Base-by-base conservation (phyloP, 1,140 invertebrate species). In the Lordiphosa stackelbergi region DNA sequence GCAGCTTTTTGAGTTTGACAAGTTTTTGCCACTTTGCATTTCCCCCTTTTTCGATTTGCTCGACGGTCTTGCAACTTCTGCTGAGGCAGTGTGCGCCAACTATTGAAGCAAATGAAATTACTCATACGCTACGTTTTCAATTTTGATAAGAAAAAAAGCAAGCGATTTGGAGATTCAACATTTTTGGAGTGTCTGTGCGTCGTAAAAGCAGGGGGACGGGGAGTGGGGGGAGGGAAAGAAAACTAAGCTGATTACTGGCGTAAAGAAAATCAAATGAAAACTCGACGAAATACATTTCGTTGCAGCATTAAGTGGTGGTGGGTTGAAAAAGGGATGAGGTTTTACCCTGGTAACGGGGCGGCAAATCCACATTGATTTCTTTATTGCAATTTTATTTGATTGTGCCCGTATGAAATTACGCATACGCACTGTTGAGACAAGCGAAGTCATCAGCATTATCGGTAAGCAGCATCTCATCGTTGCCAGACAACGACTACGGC, bases 331-430 rank as follows among this genome's bases (percentile, higher is more conserved):
- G 36, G 16, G 31, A 42, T 19, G 28, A 53, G 52, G 43, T 51
- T 31, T 54, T 22, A 36, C 45, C 16, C 51, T 51, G 40, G 46
- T 64, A 49, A 51, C 46, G 40, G 8, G 16, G 46, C 24, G 36
- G 52, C 47, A 57, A 75, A 81, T 83, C 57, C 77, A 63, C 77
- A 81, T 81, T 81, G 77, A 81, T 81, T 81, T 81, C 77, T 81
- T 83, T 81, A 81, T 81, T 81, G 77, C 77, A 83, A 49, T 83
- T 81, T 81, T 81, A 81, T 81, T 81, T 81, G 77, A 81, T 81
- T 81, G 77, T 66, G 69, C 60, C 83, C 69, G 66, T 71, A 72
- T 54, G 65, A 72, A 77, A 81, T 81, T 77, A 83, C 77, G 77
- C 73, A 83, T 81, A 81, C 77, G 77, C 77, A 70, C 56, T 60